Conservation (phyloP, 2,113 vertebrate species). For the Chionomys nivalis region DNA sequence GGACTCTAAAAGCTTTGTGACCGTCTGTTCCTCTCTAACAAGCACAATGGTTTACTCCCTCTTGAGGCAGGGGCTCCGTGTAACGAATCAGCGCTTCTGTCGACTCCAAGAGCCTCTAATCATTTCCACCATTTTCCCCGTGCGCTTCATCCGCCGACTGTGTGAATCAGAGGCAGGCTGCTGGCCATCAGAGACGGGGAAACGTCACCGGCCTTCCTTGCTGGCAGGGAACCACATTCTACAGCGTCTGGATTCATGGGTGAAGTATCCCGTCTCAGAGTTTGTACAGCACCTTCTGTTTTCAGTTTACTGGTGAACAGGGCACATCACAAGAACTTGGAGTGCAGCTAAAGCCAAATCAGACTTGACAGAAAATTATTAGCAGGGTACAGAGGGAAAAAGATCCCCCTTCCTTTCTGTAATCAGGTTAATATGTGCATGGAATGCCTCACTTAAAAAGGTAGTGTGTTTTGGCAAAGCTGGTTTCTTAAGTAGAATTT, state of each 20-base stretch:
- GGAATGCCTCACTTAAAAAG: slow-evolving; percentile 90
- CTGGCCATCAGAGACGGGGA: slow-evolving; percentile 60
- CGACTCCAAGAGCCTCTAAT: slow-evolving; percentile 74
- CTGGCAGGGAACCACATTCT: slow-evolving; percentile 70
- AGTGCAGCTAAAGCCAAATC: slow-evolving; percentile 90
- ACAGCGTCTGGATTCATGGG: slow-evolving; percentile 76
- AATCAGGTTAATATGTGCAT: slow-evolving; percentile 91
- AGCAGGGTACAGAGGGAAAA: slow-evolving; percentile 91
- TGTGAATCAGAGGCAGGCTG: slow-evolving; percentile 69
- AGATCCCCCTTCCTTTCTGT: slow-evolving; percentile 84
- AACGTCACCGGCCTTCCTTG: slow-evolving; percentile 63
- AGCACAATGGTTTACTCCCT: slow-evolving; percentile 67
- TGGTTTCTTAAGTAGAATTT: slow-evolving; percentile 81
- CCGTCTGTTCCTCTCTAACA: slow-evolving; percentile 62
- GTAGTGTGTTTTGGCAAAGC: slow-evolving; percentile 83
- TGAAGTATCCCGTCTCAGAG: slow-evolving; percentile 89
- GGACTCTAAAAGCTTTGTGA: slow-evolving; percentile 60
- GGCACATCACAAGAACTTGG: slow-evolving; percentile 89
- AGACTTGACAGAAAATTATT: slow-evolving; percentile 92
- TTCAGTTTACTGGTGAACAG: slow-evolving; percentile 88
- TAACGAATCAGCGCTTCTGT: slow-evolving; percentile 71
- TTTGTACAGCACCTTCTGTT: slow-evolving; percentile 91
- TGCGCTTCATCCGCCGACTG: slow-evolving; percentile 57
- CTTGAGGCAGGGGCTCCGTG: slow-evolving; percentile 57
- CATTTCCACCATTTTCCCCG: slow-evolving; percentile 79